Percentiles rank a stretch among this genome's conserved stretches.
Evolutionary conservation across 1,140 invertebrate species (phyloP).

Genomic region (Eciton burchellii): DNA sequence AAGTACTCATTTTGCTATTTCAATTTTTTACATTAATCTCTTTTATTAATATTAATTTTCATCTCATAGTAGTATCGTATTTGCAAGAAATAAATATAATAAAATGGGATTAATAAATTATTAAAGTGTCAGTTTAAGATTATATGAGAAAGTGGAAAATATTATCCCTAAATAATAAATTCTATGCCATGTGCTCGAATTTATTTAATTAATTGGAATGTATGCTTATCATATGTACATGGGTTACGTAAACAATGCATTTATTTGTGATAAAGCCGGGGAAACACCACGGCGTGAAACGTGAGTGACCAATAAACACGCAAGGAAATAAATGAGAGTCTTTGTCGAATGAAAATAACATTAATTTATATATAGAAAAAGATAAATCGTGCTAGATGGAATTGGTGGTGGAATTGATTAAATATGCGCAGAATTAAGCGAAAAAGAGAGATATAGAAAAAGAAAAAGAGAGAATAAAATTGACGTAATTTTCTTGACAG

Average conservation of each 20-base stretch:
- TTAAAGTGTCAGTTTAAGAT: not conserved
- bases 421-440: not conserved
- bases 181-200: conserved; percentile 13
- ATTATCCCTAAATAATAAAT: not conserved
- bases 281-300: not conserved
- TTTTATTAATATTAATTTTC: no score
- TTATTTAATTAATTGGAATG: conserved; percentile 15
- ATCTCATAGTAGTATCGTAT: conserved; percentile 8
- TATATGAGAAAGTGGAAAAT: no score
- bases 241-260: not conserved
- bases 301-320: conserved; percentile 16
- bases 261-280: not conserved
- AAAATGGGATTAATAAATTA: not conserved
- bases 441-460: conserved; percentile 19
- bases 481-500: not conserved
- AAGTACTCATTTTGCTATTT: not conserved
- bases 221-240: conserved; percentile 9
- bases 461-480: not conserved
- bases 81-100: conserved; percentile 11
- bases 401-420: conserved; percentile 34
- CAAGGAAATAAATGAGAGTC: conserved; percentile 18
- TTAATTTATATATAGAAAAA: conserved; percentile 30
- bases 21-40: not conserved
- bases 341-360: not conserved
- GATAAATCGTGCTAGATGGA: not conserved